Conservation (phyloP, 2,888 invertebrate species). For the Eristalinus aeneus region DNA sequence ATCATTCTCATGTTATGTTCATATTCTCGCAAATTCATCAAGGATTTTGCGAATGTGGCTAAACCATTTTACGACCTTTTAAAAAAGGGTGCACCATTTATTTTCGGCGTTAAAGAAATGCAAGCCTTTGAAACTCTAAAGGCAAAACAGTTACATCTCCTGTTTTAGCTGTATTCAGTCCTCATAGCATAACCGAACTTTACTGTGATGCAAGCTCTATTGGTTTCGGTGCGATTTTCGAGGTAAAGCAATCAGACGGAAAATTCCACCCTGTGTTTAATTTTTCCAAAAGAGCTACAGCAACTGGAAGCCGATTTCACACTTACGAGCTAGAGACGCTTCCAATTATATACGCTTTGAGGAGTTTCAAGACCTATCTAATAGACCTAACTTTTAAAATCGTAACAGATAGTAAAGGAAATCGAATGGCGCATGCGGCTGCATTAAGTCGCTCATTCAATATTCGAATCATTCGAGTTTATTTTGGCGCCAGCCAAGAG, state of each 20-base stretch:
- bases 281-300: constrained; percentile 43
- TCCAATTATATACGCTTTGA: not conserved
- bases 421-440: no score
- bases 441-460: no score
- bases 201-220: constrained; percentile 71
- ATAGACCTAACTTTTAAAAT: no score
- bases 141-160: constrained; percentile 2
- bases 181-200: constrained; percentile 14
- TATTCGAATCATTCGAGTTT: no score
- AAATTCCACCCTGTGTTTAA: constrained; percentile 64
- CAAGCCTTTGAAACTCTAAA: constrained; percentile 72
- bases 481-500: no score
- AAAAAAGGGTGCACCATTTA: constrained; percentile 36
- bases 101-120: constrained; percentile 63
- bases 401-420: no score
- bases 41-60: no score
- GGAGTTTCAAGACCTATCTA: no score
- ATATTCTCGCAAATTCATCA: no score
- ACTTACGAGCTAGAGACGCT: constrained; percentile 38
- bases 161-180: not conserved
- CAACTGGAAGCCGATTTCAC: constrained; percentile 18
- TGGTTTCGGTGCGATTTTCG: constrained; percentile 63
- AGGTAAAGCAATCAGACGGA: constrained; percentile 69
- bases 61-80: constrained; percentile 13
- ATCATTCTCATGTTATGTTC: no score